Conservation (phyloP, 1,140 invertebrate species). For the Agrilus planipennis region DNA sequence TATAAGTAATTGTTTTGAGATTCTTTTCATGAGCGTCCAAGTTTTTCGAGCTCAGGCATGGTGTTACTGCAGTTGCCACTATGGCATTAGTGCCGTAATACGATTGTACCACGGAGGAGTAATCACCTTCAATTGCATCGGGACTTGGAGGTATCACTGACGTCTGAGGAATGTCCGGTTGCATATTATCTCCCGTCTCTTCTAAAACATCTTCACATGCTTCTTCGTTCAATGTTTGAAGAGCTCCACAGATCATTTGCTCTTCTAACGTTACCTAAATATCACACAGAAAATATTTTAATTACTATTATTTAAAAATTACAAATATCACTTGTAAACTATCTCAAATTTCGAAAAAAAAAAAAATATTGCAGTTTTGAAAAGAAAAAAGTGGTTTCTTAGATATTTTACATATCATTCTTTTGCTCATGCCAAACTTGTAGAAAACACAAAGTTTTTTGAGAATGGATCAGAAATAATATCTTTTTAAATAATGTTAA, state of each 20-base stretch:
- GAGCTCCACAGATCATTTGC: constrained; percentile 84
- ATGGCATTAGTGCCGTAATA: not conserved
- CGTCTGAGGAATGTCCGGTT: constrained; percentile 27
- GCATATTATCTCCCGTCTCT: constrained; percentile 32
- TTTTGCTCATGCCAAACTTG: no score
- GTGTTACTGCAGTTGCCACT: not conserved
- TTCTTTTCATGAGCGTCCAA: constrained; percentile 1
- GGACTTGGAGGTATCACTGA: constrained; percentile 31
- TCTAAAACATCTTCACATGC: constrained; percentile 75
- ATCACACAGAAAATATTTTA: no score
- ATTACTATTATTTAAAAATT: no score
- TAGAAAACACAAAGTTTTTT: no score
- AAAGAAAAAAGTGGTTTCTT: no score
- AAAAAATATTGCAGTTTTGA: no score
- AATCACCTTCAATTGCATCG: constrained; percentile 30
- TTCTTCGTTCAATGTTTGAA: constrained; percentile 86
- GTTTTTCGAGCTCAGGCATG: constrained; percentile 2
- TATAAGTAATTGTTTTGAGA: constrained; percentile 8
- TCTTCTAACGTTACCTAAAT: constrained; percentile 82
- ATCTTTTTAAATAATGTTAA: no score
- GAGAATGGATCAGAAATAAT: no score
- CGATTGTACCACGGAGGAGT: not conserved
- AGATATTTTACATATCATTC: no score
- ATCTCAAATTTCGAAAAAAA: no score
- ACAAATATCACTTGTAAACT: no score